phyloP scores from a whole-genome alignment of 2,113 vertebrate species.

The Cariama cristata region DNA sequence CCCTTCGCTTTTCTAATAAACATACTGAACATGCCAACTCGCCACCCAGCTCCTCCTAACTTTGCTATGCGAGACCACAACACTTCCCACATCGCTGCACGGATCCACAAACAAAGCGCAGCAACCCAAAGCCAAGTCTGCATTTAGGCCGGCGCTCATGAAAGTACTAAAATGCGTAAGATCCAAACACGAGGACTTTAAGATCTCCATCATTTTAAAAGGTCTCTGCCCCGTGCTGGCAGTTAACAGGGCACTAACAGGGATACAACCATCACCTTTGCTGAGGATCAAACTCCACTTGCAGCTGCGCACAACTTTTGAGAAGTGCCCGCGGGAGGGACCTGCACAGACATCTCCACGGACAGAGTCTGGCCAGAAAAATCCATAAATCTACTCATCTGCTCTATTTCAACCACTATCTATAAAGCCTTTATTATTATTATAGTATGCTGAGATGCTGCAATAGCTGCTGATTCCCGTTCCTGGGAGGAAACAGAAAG shows the following conservation, averaged over 20 bases:
- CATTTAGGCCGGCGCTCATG: not conserved
- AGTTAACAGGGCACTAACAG: not conserved
- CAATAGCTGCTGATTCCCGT: not conserved
- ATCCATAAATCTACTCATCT: not conserved
- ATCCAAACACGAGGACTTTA: not conserved
- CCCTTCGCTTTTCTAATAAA: not conserved
- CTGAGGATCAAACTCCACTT: not conserved
- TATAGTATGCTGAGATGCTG: not conserved
- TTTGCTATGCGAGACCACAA: not conserved
- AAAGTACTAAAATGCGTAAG: not conserved
- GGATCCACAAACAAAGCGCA: not conserved
- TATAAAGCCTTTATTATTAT: not conserved
- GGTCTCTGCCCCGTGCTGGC: not conserved
- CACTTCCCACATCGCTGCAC: not conserved
- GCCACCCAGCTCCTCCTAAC: not conserved
- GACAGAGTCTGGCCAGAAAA: not conserved
- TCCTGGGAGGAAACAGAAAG: not conserved
- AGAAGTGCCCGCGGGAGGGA: not conserved
- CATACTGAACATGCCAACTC: fast-evolving
- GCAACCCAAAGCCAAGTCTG: not conserved
- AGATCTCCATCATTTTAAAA: not conserved
- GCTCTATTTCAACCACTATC: not conserved
- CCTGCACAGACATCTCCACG: not conserved
- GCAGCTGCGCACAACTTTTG: fast-evolving
- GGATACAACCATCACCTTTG: fast-evolving